A percentile compares a stretch with the other conserved stretches of the same genome.
Evolutionary conservation across 2,113 vertebrate species (phyloP).

Genomic region (Pseudopodoces humilis): DNA sequence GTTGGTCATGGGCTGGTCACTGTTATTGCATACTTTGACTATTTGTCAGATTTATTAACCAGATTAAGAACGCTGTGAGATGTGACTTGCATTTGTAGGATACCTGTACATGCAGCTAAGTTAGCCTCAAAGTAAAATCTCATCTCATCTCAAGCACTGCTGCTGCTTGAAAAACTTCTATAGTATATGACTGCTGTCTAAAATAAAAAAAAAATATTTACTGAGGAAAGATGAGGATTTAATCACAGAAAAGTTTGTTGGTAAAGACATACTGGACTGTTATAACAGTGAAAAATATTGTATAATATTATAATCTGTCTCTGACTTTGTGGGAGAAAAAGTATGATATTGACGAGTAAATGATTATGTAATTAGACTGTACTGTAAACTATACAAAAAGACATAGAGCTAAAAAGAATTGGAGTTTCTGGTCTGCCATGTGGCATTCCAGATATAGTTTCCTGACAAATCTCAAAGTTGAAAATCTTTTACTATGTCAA

Average conservation of each 20-base stretch:
- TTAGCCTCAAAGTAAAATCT: slow-evolving; percentile 7
- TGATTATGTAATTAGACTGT: not conserved
- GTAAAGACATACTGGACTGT: not conserved
- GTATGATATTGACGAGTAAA: not conserved
- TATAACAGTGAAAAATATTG: slow-evolving; percentile 12
- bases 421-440: not conserved
- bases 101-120: not conserved
- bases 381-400: not conserved
- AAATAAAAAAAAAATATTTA: slow-evolving; percentile 24
- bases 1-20: not conserved
- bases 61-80: not conserved
- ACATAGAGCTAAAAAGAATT: not conserved
- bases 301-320: not conserved
- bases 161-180: not conserved
- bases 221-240: slow-evolving; percentile 11
- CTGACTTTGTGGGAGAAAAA: not conserved
- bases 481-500: not conserved
- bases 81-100: not conserved
- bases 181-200: slow-evolving; percentile 1
- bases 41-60: not conserved
- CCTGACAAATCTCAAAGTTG: not conserved
- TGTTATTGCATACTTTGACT: not conserved
- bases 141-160: not conserved
- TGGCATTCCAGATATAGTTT: not conserved
- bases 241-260: slow-evolving; percentile 3